Base-by-base conservation (phyloP, 2,797 vertebrate species). In the Neosilurus mollespiculum region DNA sequence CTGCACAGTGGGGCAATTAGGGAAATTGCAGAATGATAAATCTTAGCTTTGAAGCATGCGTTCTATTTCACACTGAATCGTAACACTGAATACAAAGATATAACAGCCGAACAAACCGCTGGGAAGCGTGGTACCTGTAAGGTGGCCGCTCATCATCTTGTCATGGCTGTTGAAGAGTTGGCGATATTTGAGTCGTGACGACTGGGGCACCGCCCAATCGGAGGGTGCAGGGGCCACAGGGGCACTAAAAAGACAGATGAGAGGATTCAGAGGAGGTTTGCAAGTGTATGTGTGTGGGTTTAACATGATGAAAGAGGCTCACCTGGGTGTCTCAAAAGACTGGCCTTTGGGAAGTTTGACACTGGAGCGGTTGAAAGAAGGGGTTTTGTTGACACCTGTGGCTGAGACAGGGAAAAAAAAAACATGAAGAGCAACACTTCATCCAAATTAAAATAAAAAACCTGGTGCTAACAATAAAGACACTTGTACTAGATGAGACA, bases 161-260 rank as follows among this genome's bases (percentile, higher is more conserved):
- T 99, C 98, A 0, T 99, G 97, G 88, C 97, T 98, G 90, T 98
- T 99, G 92, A 99, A 99, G 78, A 99, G 94, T 88, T 99, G 98
- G 66, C 98, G 94, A 91, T 99, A 99, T 91, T 99, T 99, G 73
- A 99, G 95, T 58, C 98, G 93, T 37, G 97, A 99, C 26, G 97
- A 98, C 91, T 96, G 96, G 85, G 98, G 96, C 79, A 99, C 98
- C 0, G 96, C 97, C 98, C 98, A 99, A 81, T 99, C 98, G 81
- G 90, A 79, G 61, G 83, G 89, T 30, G 84, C 54, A 9, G 90
- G 6, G 67, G 92, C 93, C 0, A 94, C 92, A 85, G 94, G 95
- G 78, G 90, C 91, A 34, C 97, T 98, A 88, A 62, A 64, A 61
- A 64, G 24, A 80, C 43, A 76, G 20, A 51, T n/a, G 3, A 49